phyloP scores from a whole-genome alignment of 2,888 invertebrate species.

The Rapana venosa region DNA sequence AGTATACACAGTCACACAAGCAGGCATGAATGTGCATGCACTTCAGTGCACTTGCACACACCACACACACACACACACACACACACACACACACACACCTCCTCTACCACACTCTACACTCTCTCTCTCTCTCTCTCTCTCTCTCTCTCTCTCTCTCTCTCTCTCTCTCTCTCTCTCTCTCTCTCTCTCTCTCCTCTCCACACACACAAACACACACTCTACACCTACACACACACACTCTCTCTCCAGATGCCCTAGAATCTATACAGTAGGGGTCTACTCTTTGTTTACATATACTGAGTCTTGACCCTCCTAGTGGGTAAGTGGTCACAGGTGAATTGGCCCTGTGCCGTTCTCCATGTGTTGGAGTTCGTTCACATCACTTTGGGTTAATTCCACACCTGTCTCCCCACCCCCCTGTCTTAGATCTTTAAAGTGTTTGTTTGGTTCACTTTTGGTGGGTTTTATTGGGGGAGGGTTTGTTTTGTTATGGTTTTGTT shows the following conservation, averaged over 20 bases:
- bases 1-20: background rate
- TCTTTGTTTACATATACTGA: background rate
- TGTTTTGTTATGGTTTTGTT: too few species aligned
- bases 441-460: too few species aligned
- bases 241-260: background rate
- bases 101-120: background rate
- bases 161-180: constrained; percentile 6
- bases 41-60: background rate
- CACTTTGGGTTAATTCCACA: too few species aligned
- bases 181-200: background rate
- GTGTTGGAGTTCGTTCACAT: background rate
- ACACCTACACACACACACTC: constrained; percentile 1
- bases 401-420: too few species aligned
- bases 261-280: background rate
- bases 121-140: constrained; percentile 19
- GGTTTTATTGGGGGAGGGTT: too few species aligned
- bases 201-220: background rate
- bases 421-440: too few species aligned
- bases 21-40: background rate
- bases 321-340: background rate
- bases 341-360: background rate
- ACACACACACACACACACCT: background rate
- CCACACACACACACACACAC: background rate
- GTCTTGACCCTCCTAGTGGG: background rate
- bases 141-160: constrained; percentile 12